phyloP scores from a whole-genome alignment of 2,888 invertebrate genomes.

The Apamea anceps region DNA sequence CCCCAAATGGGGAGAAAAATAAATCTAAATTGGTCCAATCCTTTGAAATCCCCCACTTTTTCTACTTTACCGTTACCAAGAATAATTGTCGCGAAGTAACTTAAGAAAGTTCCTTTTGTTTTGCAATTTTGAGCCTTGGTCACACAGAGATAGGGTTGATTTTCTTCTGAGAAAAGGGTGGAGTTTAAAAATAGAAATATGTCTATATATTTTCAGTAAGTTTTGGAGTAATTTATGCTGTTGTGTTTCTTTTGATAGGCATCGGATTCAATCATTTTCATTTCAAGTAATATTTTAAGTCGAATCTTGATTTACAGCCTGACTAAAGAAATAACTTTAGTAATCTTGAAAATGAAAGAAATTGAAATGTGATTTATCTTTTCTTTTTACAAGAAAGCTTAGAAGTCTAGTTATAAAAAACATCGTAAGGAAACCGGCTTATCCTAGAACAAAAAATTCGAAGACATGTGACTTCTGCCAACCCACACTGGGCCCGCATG shows the following conservation, averaged over 20 bases:
- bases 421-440: neutral
- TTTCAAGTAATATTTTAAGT: slow-evolving; percentile 4
- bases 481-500: too few species aligned
- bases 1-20: slow-evolving; percentile 86
- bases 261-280: slow-evolving; percentile 19
- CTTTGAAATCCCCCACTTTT: slow-evolving; percentile 88
- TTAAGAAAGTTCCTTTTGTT: slow-evolving; percentile 77
- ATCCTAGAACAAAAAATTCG: neutral
- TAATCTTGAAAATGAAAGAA: neutral
- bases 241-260: slow-evolving; percentile 60
- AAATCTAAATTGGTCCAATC: slow-evolving; percentile 89
- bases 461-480: too few species aligned
- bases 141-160: neutral
- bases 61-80: slow-evolving; percentile 86
- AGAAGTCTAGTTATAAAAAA: neutral
- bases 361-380: neutral
- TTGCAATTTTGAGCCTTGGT: slow-evolving; percentile 62
- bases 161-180: slow-evolving; percentile 37
- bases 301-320: slow-evolving; percentile 7
- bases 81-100: slow-evolving; percentile 85
- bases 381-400: neutral
- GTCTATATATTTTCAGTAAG: slow-evolving; percentile 75
- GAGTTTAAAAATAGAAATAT: slow-evolving; percentile 79
- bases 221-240: slow-evolving; percentile 74
- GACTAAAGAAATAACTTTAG: neutral